These are phyloP conservation scores for Scaptomyza tumidula DNA, from an alignment of 2,888 invertebrate species.

Conservation along the genomic window DNA sequence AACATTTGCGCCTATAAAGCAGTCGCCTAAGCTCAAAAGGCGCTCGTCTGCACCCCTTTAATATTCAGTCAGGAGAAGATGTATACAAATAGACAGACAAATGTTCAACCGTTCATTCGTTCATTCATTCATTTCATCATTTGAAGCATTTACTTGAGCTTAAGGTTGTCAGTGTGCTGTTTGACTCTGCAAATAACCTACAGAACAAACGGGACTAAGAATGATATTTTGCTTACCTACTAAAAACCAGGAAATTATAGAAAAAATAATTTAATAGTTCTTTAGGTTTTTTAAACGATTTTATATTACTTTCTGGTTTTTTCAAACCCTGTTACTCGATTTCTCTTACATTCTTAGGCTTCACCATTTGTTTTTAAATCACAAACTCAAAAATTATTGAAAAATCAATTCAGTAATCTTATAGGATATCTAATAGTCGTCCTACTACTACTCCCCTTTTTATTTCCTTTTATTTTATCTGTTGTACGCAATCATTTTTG, in stretches of 20 bases:
- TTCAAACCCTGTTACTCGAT: no score
- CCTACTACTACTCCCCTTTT: not conserved
- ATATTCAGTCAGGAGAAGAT: not conserved
- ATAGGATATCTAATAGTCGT: conserved; percentile 3
- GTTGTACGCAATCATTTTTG: conserved; percentile 42
- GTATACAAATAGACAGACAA: conserved; percentile 10
- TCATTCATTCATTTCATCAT: conserved; percentile 40
- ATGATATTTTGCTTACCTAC: not conserved
- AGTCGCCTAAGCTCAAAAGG: conserved; percentile 58
- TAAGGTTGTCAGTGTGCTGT: not conserved
- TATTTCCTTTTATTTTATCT: conserved; percentile 39
- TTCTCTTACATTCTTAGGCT: no score
- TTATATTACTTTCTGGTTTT: not conserved
- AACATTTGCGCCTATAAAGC: conserved; percentile 71
- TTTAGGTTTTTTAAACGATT: not conserved
- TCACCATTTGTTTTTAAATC: no score
- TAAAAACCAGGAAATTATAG: not conserved
- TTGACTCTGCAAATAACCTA: not conserved
- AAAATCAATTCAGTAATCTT: not conserved
- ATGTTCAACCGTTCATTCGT: conserved; percentile 15
- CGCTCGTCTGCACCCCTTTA: conserved; percentile 50
- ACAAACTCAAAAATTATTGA: not conserved
- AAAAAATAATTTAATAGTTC: not conserved
- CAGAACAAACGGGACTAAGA: no score
- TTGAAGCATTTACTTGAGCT: conserved; percentile 31